These are phyloP conservation scores for Spatulosminthurus flaviceps DNA, from an alignment of 2,888 invertebrate genomes.

Conservation along the genomic window DNA sequence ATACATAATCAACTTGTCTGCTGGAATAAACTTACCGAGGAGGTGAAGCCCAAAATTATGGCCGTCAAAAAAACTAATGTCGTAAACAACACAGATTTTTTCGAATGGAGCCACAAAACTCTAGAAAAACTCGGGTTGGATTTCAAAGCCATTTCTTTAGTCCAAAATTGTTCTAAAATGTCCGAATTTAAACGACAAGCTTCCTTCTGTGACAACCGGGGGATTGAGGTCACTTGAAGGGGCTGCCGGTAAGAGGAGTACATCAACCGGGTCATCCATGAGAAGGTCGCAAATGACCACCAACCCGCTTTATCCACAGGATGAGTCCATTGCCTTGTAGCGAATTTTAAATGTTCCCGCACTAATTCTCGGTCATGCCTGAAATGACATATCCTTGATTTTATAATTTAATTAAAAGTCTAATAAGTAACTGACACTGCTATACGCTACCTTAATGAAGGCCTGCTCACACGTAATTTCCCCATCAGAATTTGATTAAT, in stretches of 20 bases:
- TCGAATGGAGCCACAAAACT: constrained; percentile 69
- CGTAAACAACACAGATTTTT: constrained; percentile 68
- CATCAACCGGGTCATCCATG: constrained; percentile 70
- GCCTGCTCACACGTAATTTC: constrained; percentile 26
- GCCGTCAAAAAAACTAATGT: constrained; percentile 67
- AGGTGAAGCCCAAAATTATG: constrained; percentile 68
- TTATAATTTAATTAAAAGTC: no score
- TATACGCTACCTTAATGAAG: constrained; percentile 30
- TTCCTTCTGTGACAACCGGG: constrained; percentile 53
- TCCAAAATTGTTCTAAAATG: constrained; percentile 70
- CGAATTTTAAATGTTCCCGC: constrained; percentile 12
- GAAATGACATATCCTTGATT: no score
- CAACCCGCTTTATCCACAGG: constrained; percentile 68
- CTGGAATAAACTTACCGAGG: constrained; percentile 70
- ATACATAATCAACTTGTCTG: no score
- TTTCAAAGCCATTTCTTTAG: constrained; percentile 67
- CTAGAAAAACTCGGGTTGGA: constrained; percentile 67
- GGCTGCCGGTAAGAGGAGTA: constrained; percentile 69
- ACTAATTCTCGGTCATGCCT: constrained; percentile 29
- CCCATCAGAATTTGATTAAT: constrained; percentile 5
- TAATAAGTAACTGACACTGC: no score
- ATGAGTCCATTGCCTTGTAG: constrained; percentile 41
- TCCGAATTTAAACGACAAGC: constrained; percentile 56
- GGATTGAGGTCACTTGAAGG: constrained; percentile 65
- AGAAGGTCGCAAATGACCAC: constrained; percentile 69